Evolutionary conservation across 2,888 invertebrate genomes (phyloP).

Genomic region (Hanleya hanleyi): DNA sequence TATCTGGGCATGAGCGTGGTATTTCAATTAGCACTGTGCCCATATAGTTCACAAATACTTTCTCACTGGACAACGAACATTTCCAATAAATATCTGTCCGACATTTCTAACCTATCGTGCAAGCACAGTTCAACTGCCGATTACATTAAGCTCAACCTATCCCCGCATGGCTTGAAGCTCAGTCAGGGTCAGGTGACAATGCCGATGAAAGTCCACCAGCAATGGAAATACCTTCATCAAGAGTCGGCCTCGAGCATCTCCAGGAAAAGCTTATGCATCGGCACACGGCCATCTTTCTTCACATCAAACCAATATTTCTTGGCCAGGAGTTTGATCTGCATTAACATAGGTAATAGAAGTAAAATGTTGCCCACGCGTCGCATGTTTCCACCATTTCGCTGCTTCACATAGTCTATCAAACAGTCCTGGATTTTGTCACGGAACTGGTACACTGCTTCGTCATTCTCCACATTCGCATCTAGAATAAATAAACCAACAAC

Average conservation of each 20-base stretch:
- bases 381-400: constrained; percentile 76
- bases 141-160: no score
- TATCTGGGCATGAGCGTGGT: no score
- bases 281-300: constrained; percentile 89
- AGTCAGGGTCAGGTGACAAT: no score
- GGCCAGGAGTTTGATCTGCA: constrained; percentile 92
- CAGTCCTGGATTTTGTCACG: constrained; percentile 90
- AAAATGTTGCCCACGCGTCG: constrained; percentile 85
- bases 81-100: no score
- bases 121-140: no score
- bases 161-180: no score
- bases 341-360: constrained; percentile 88
- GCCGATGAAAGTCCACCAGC: no score
- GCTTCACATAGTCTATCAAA: constrained; percentile 89
- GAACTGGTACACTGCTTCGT: constrained; percentile 88
- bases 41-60: no score
- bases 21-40: no score
- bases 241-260: constrained; percentile 88
- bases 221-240: constrained; percentile 43
- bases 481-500: constrained; percentile 71
- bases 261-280: constrained; percentile 96
- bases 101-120: no score
- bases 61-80: no score
- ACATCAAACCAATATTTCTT: constrained; percentile 92
- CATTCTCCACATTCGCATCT: constrained; percentile 92